Conservation (phyloP, 2,113 vertebrate genomes). For the Columbina picui region DNA sequence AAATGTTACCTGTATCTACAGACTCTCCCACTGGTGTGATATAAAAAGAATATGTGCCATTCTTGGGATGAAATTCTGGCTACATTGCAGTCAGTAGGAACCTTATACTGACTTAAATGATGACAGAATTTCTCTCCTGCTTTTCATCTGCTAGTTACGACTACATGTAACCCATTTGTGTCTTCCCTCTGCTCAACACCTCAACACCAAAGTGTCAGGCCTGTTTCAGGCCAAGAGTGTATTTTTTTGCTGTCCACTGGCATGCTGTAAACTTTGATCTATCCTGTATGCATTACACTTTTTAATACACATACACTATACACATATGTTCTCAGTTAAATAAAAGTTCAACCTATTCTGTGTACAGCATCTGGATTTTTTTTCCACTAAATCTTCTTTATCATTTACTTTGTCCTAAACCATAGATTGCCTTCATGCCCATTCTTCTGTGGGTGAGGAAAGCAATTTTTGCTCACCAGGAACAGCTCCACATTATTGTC, state of each 20-base stretch:
- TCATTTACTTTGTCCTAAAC: background rate
- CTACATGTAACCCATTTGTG: background rate
- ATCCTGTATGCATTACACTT: background rate
- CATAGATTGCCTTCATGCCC: background rate
- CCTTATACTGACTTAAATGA: background rate
- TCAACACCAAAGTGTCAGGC: background rate
- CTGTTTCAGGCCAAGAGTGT: background rate
- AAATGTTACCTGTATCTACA: conserved; percentile 43
- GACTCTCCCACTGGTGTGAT: conserved; percentile 62
- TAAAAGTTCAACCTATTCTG: background rate
- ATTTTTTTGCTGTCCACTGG: conserved; percentile 17
- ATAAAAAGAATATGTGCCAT: conserved; percentile 55
- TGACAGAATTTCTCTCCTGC: conserved; percentile 24
- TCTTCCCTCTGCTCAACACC: conserved; percentile 10
- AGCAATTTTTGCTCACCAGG: background rate
- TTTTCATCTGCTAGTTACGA: conserved; percentile 27
- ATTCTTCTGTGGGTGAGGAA: background rate
- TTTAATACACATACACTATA: background rate
- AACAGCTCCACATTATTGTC: conserved; percentile 13
- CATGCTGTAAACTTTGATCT: background rate
- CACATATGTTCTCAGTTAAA: background rate
- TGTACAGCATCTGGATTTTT: background rate
- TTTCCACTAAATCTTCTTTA: background rate
- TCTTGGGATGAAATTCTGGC: conserved; percentile 35
- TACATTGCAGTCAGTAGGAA: conserved; percentile 18